Percentiles rank a stretch among this genome's conserved stretches.
Evolutionary conservation across 2,113 vertebrate genomes (phyloP).

Genomic region (Hucho hucho): DNA sequence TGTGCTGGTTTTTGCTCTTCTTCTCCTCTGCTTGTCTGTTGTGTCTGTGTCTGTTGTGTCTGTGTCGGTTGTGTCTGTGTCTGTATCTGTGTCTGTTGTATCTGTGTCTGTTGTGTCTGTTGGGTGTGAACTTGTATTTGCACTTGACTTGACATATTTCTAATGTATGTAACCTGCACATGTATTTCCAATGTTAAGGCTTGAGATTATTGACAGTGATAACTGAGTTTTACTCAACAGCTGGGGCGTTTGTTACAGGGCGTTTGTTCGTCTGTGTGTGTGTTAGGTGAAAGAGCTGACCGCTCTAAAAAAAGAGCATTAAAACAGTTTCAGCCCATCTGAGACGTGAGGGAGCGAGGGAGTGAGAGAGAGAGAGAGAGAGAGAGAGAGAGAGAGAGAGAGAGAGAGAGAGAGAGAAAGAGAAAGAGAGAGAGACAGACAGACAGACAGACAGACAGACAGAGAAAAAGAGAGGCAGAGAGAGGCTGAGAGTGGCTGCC

Average conservation of each 20-base stretch:
- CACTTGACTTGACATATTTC: not conserved
- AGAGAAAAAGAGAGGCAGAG: not conserved
- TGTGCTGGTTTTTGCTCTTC: not conserved
- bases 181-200: not conserved
- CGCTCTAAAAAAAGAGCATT: conserved; percentile 46
- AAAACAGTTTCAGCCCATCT: conserved; percentile 47
- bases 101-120: no score
- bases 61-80: no score
- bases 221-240: no score
- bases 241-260: no score
- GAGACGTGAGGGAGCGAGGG: conserved; percentile 35
- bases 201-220: not conserved
- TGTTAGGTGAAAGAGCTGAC: conserved; percentile 61
- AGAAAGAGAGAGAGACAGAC: no score
- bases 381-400: no score
- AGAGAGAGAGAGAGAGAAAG: no score
- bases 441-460: no score
- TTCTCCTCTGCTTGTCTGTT: conserved; percentile 41
- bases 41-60: conserved; percentile 39
- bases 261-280: not conserved
- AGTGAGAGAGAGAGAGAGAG: not conserved
- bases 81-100: no score
- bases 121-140: no score
- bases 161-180: conserved; percentile 13
- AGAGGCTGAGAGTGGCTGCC: conserved; percentile 41